phyloP scores from a whole-genome alignment of 2,888 invertebrate genomes.

The Elegia similella region DNA sequence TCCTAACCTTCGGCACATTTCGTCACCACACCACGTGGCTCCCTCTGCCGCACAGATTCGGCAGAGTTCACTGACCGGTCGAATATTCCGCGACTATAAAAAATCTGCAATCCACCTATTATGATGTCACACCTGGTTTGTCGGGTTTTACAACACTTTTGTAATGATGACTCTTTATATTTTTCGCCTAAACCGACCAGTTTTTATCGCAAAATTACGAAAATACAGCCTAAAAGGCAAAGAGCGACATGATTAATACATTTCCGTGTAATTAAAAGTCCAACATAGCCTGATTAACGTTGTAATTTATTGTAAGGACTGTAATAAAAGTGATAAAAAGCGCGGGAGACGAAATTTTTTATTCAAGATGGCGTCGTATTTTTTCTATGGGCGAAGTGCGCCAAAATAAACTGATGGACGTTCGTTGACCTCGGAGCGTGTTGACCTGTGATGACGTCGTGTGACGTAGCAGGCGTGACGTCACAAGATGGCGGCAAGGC shows the following conservation, averaged over 20 bases:
- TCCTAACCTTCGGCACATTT: slow-evolving; percentile 49
- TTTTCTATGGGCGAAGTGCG: slow-evolving; percentile 57
- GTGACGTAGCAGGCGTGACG: slow-evolving; percentile 61
- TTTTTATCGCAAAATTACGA: slow-evolving; percentile 1
- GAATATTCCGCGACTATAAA: slow-evolving; percentile 65
- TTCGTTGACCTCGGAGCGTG: slow-evolving; percentile 61
- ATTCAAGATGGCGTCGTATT: slow-evolving; percentile 56
- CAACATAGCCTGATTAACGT: not conserved
- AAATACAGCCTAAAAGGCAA: not conserved
- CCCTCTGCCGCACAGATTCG: slow-evolving; percentile 60
- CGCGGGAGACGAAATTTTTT: slow-evolving; percentile 35
- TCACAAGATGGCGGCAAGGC: slow-evolving; percentile 42
- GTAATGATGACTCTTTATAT: slow-evolving; percentile 37
- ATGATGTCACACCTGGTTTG: slow-evolving; percentile 58
- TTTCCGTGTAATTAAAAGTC: slow-evolving; percentile 7
- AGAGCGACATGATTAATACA: slow-evolving; percentile 9
- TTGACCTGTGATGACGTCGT: slow-evolving; percentile 58
- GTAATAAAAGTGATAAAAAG: slow-evolving; percentile 16
- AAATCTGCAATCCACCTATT: slow-evolving; percentile 65
- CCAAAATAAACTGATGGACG: slow-evolving; percentile 76
- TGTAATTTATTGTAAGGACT: slow-evolving; percentile 14
- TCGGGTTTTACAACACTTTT: slow-evolving; percentile 37
- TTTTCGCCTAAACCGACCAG: slow-evolving; percentile 26
- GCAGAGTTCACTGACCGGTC: slow-evolving; percentile 65
- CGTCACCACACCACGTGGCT: slow-evolving; percentile 44